phyloP scores from a whole-genome alignment of 2,113 vertebrate species.

The Ardeotis arabs region DNA sequence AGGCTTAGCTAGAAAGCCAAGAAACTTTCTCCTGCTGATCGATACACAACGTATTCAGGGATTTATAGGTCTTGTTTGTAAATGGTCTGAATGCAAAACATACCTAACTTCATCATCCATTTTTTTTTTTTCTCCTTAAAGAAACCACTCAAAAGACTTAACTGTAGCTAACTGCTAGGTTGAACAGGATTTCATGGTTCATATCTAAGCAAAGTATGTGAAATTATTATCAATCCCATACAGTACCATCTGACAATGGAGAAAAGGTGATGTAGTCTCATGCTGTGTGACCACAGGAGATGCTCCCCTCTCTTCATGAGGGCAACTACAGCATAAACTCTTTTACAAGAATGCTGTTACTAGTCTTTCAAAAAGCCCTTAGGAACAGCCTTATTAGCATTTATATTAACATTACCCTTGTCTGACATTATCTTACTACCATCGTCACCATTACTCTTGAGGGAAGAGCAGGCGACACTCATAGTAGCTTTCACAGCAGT shows the following conservation, averaged over 20 bases:
- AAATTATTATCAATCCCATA: background rate
- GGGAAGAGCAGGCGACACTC: background rate
- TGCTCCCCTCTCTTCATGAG: background rate
- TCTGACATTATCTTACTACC: background rate
- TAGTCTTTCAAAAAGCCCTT: background rate
- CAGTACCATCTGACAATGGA: background rate
- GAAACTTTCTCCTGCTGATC: background rate
- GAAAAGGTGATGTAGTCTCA: background rate
- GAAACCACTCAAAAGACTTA: background rate
- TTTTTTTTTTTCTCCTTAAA: background rate
- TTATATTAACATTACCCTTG: background rate
- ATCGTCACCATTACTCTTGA: fast-evolving
- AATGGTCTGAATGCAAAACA: background rate
- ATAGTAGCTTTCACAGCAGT: background rate
- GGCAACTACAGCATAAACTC: background rate
- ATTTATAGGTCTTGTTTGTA: background rate
- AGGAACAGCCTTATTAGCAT: background rate
- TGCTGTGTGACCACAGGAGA: background rate
- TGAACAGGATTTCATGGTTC: background rate
- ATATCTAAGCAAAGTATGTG: background rate
- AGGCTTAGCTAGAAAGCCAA: background rate
- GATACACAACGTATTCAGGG: background rate
- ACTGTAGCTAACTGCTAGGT: background rate
- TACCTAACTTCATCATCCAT: background rate
- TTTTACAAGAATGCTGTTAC: background rate